Base-by-base conservation (phyloP, 2,797 vertebrate species). In the Columba guinea region DNA sequence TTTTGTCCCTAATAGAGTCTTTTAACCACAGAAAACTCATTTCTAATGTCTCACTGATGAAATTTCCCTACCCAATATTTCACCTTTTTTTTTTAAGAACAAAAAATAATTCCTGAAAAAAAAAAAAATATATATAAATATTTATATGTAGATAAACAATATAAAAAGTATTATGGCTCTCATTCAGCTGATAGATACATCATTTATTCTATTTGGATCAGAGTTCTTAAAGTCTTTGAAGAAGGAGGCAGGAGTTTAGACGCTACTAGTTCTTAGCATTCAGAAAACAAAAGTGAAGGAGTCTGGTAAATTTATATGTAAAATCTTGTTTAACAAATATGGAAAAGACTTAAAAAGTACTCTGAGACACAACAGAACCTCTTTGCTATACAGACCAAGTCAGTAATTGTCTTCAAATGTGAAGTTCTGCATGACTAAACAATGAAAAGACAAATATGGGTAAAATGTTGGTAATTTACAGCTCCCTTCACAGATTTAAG, bases 401-500 rank as follows among this genome's bases (percentile, higher is more conserved):
- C 65, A 23, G 67, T 76, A 93, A 94, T 93, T 88, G 59, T 48
- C 77, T 96, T 92, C 0, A 0, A 94, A 90, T 79, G 32, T 39
- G 55, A 95, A 90, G 63, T 63, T 94, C 74, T 93, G 39, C 1
- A 1, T 70, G 87, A 86, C 80, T 94, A 74, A 88, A 90, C 73
- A 91, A 76, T n/a, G 48, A 56, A 91, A 92, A 91, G 21, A 94
- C 48, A 93, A 94, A 91, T 60, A 91, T 7, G 13, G 48, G 60
- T 89, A 95, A 91, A 89, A 26, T 64, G 67, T 65, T 87, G 52
- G 67, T 10, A 93, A 93, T 91, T 82, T 94, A 90, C 62, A 82
- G 53, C 55, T 96, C 39, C 69, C 55, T 84, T 76, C 21, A 6
- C 62, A 79, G 59, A 89, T 51, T 82, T 93, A 69, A 90, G 70